Percentiles rank a stretch among this genome's conserved stretches.
Conservation (phyloP, 2,113 vertebrate species). For the Glaucidium brasilianum region DNA sequence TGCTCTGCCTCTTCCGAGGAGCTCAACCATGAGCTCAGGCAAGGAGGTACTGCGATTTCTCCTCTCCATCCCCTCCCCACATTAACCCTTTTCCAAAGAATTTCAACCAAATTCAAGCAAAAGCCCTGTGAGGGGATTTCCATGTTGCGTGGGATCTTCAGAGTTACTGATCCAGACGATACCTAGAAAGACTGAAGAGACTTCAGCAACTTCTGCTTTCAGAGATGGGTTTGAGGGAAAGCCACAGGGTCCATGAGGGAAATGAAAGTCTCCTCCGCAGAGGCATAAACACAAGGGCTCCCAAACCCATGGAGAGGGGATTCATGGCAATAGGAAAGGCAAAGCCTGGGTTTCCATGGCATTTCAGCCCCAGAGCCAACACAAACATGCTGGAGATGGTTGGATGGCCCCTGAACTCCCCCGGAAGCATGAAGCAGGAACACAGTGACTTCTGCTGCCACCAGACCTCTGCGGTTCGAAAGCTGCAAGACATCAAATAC, state of each 20-base stretch:
- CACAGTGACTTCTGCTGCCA: background rate
- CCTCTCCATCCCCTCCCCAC: background rate
- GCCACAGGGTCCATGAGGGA: background rate
- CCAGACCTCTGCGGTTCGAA: background rate
- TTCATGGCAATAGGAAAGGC: accelerated
- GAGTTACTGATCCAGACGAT: background rate
- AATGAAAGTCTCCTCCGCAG: background rate
- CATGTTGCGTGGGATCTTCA: background rate
- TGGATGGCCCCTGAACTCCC: background rate
- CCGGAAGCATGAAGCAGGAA: background rate
- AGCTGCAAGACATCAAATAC: background rate
- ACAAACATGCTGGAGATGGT: background rate
- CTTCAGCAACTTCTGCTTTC: background rate
- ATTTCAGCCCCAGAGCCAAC: background rate
- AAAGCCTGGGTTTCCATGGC: accelerated
- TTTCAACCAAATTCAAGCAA: background rate
- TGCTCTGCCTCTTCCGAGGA: background rate
- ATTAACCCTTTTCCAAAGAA: background rate
- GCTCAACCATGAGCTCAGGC: background rate
- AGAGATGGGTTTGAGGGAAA: background rate
- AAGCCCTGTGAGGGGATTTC: background rate
- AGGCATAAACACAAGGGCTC: background rate
- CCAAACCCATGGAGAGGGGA: too few species aligned
- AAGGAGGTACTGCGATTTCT: background rate
- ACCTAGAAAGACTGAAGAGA: background rate